Conservation (phyloP, 2,888 invertebrate species). For the Drosophila cracens region DNA sequence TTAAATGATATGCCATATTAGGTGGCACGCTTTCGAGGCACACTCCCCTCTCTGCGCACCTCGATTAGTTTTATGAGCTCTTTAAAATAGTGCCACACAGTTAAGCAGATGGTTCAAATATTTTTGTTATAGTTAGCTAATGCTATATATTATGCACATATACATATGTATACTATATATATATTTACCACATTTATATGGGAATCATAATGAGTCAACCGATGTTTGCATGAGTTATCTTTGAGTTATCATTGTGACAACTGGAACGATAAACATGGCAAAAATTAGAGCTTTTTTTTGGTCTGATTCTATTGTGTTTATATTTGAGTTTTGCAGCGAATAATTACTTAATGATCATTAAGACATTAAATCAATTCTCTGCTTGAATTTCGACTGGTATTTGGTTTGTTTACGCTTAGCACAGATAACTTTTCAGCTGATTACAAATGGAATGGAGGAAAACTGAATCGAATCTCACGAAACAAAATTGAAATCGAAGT, state of each 20-base stretch:
- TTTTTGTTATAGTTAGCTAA: neutral
- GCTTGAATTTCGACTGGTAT: neutral
- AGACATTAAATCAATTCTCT: neutral
- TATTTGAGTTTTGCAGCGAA: neutral
- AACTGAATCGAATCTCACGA: neutral
- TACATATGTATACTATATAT: neutral
- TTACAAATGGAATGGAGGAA: neutral
- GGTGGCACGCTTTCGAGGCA: neutral
- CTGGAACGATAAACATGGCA: constrained; percentile 25
- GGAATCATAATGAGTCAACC: neutral
- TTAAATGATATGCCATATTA: constrained; percentile 14
- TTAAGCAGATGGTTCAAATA: neutral
- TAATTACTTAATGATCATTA: neutral
- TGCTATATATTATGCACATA: neutral
- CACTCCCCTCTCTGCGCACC: neutral
- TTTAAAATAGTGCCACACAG: neutral
- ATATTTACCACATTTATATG: neutral
- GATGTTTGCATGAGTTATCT: neutral
- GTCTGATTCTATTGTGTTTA: constrained; percentile 10
- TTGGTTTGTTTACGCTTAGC: constrained; percentile 29
- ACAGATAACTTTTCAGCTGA: constrained; percentile 9
- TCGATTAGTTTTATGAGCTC: constrained; percentile 5
- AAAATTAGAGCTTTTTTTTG: constrained; percentile 24
- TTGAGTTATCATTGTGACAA: constrained; percentile 27
- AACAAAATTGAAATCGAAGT: constrained; percentile 10